phyloP scores from a whole-genome alignment of 1,140 invertebrate species.

The Euborellia annulipes region DNA sequence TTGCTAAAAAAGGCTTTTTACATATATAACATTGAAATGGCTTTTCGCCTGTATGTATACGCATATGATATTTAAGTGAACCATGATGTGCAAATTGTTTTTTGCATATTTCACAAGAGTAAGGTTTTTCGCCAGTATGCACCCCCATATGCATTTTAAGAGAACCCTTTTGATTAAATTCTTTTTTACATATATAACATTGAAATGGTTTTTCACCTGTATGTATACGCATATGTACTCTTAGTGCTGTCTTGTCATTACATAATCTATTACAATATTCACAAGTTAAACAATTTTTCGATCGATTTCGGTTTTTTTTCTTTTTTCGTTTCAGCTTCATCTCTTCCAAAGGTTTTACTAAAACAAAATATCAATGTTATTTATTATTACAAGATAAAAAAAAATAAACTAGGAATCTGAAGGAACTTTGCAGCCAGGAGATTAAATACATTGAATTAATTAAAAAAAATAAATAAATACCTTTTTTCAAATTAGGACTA shows the following conservation, averaged over 20 bases:
- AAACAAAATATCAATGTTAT: too few relatives aligned
- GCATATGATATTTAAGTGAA: background rate
- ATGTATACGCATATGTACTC: background rate
- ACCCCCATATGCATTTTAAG: background rate
- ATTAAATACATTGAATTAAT: too few relatives aligned
- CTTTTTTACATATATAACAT: conserved; percentile 2
- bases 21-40: background rate
- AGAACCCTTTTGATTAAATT: background rate
- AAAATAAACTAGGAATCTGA: too few relatives aligned
- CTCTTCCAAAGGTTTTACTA: too few relatives aligned
- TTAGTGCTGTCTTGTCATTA: background rate
- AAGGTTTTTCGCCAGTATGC: conserved; percentile 3
- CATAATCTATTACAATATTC: background rate
- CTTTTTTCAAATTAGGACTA: too few relatives aligned
- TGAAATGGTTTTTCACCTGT: conserved; percentile 2
- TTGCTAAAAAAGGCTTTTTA: background rate
- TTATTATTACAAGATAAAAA: too few relatives aligned
- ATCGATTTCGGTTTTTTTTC: too few relatives aligned
- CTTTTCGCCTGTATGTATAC: conserved; percentile 6
- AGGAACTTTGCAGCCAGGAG: too few relatives aligned
- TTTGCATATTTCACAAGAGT: conserved; percentile 5
- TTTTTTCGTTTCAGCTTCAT: too few relatives aligned
- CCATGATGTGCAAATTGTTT: background rate
- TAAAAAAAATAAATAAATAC: too few relatives aligned
- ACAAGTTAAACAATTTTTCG: background rate